Evolutionary conservation across 2,113 vertebrate species (phyloP).

Genomic region (Syngnathus floridae): DNA sequence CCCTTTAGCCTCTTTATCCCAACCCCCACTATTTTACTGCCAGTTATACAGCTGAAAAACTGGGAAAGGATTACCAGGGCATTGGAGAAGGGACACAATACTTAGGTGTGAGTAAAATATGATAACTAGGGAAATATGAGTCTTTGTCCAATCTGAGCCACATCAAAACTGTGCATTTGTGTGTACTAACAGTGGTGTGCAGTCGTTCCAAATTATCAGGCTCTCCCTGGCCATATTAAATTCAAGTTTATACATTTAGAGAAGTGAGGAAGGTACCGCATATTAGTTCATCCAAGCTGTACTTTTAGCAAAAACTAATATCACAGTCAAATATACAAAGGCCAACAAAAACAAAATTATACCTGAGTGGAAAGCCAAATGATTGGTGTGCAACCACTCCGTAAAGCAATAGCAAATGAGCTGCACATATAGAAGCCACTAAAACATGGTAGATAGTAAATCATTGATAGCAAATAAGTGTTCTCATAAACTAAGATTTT

Average conservation of each 20-base stretch:
- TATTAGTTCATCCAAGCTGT: not conserved
- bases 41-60: not conserved
- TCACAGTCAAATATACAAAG: not conserved
- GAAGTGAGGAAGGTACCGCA: not conserved
- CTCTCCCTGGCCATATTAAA: not conserved
- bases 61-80: too few relatives aligned
- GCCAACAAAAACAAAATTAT: not conserved
- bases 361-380: not conserved
- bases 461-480: not conserved
- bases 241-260: not conserved
- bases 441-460: not conserved
- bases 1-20: not conserved
- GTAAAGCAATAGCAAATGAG: not conserved
- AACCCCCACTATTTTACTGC: not conserved
- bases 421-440: not conserved
- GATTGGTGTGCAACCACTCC: too few relatives aligned
- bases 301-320: not conserved
- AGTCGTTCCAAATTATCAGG: not conserved
- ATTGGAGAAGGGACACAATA: not conserved
- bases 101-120: not conserved
- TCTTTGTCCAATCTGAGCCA: not conserved
- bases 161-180: not conserved
- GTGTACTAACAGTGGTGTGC: not conserved
- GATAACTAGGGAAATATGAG: too few relatives aligned
- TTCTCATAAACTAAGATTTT: not conserved